Evolutionary conservation across 2,888 invertebrate species (phyloP).

Genomic region (Nesidiocoris tenuis): DNA sequence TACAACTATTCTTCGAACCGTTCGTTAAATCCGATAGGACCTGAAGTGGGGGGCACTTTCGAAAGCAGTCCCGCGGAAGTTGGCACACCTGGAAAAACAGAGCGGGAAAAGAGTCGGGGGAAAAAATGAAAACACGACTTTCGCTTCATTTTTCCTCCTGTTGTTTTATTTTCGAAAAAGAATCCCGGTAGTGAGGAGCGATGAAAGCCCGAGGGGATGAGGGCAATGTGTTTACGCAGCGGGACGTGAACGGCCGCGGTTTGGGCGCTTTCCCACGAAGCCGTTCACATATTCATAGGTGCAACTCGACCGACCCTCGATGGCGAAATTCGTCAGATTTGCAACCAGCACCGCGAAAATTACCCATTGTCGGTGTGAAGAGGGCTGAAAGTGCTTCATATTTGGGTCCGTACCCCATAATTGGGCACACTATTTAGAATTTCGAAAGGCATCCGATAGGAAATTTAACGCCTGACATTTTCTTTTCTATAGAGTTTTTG

Average conservation of each 20-base stretch:
- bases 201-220: neutral
- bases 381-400: too few relatives aligned
- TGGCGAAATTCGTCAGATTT: neutral
- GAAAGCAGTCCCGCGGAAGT: too few relatives aligned
- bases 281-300: slow-evolving; percentile 21
- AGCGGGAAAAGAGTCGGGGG: neutral
- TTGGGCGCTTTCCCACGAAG: slow-evolving; percentile 13
- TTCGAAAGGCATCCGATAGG: too few relatives aligned
- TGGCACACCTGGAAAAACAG: neutral
- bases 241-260: slow-evolving; percentile 11
- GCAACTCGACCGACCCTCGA: neutral
- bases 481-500: too few relatives aligned
- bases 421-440: too few relatives aligned
- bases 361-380: too few relatives aligned
- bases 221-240: slow-evolving; percentile 6
- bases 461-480: too few relatives aligned
- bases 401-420: too few relatives aligned
- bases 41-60: neutral
- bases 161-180: neutral
- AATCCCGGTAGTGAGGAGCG: neutral
- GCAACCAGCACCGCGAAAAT: too few relatives aligned
- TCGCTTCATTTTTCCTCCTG: neutral
- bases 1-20: too few relatives aligned
- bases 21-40: too few relatives aligned
- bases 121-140: neutral